Evolutionary conservation across 2,888 invertebrate species (phyloP), one percentile per base, ranked within the genome.

Genomic region (Tipula helvola): DNA sequence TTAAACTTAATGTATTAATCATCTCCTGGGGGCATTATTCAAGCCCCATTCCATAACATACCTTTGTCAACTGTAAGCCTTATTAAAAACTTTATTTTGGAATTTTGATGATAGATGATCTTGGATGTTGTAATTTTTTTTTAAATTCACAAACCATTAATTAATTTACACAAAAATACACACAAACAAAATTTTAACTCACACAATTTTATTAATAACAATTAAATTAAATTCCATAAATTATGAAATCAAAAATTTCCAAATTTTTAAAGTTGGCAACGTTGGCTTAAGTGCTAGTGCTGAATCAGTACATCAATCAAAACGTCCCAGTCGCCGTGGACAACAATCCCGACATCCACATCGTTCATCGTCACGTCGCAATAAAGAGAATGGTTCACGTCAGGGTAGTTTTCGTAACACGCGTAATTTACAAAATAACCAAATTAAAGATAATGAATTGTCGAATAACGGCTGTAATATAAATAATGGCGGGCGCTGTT

Each of bases 251-350:
- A n/a, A 85, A 85, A 85, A 41, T 85, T 41, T 41, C 28, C 42
- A 42, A 85, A 85, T 28, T 44, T 52, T 57, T 86, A 28, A 89
- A 93, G 93, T 93, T 90, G 93, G 93, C 89, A 92, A 93, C 90
- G 92, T 93, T 89, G 94, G 94, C 89, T 90, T 94, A 89, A 94
- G 93, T 88, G 92, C 93, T 87, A 94, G 94, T 90, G 94, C 94
- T 86, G 94, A 94, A 90, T 94, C 94, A 86, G 92, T 94, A 88
- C 93, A 93, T 89, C 93, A 93, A 89, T 91, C 93, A 88, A 94
- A 93, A 90, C 91, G 94, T 88, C 92, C 93, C 87, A 92, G 93
- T 89, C 90, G 93, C 87, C 93, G 94, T 87, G 93, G 93, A 87
- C 92, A 92, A 89, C 90, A 93, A 87, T 90, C 90, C 87, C 93